Percentiles rank a stretch among this genome's conserved stretches.
Conservation (phyloP, 2,113 vertebrate genomes). For the Callospermophilus lateralis region DNA sequence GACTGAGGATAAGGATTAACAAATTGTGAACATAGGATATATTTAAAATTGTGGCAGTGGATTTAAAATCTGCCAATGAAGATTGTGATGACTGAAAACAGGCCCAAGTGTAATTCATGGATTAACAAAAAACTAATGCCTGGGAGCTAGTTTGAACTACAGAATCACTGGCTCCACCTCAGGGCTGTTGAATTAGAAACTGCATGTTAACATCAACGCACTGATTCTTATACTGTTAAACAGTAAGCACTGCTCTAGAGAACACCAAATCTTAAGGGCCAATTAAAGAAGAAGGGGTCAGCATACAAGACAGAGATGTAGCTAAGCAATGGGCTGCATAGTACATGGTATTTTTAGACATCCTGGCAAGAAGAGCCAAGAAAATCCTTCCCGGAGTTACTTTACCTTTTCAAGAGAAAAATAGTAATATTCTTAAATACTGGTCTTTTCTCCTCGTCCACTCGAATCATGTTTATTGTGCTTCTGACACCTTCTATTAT, state of each 20-base stretch:
- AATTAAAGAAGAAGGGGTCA: constrained; percentile 16
- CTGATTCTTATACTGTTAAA: background rate
- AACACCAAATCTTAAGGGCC: background rate
- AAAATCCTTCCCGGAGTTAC: constrained; percentile 77
- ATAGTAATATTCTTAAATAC: constrained; percentile 80
- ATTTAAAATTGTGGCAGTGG: background rate
- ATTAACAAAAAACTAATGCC: background rate
- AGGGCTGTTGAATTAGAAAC: background rate
- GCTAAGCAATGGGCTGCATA: background rate
- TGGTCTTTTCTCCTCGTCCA: constrained; percentile 81
- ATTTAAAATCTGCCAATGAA: background rate
- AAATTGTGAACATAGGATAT: background rate
- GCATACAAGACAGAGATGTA: background rate
- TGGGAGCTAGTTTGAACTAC: background rate
- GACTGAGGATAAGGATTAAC: background rate
- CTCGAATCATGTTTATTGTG: constrained; percentile 86
- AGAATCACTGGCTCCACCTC: background rate
- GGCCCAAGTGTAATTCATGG: background rate
- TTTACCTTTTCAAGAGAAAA: constrained; percentile 82
- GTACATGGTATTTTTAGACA: constrained; percentile 45
- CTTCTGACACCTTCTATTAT: constrained; percentile 86
- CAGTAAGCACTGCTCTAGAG: background rate
- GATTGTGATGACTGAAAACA: background rate
- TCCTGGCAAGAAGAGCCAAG: background rate
- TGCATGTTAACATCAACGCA: background rate